Evolutionary conservation across 2,113 vertebrate species (phyloP).

Genomic region (Chionomys nivalis): DNA sequence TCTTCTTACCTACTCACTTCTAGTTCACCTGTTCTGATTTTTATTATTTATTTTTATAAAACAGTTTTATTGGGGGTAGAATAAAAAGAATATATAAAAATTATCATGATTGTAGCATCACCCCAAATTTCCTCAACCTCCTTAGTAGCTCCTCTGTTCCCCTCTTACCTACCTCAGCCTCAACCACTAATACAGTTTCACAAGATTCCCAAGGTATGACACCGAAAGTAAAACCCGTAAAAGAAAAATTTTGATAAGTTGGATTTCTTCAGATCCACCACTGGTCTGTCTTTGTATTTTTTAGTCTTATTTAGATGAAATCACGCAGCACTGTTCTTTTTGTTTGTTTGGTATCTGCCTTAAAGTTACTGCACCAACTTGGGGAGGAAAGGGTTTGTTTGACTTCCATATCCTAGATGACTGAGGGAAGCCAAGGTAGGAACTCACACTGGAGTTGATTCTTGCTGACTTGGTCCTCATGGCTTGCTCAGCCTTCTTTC

Average conservation of each 20-base stretch:
- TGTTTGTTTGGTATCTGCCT: slow-evolving; percentile 23
- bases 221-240: not conserved
- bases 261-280: not conserved
- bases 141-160: not conserved
- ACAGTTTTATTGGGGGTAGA: not conserved
- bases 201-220: not conserved
- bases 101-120: not conserved
- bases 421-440: not conserved
- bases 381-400: not conserved
- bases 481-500: not conserved
- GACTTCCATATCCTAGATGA: not conserved
- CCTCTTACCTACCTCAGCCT: not conserved
- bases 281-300: slow-evolving; percentile 17
- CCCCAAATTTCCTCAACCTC: not conserved
- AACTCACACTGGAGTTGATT: not conserved
- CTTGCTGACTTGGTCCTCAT: not conserved
- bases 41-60: not conserved
- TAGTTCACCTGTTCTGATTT: not conserved
- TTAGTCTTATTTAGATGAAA: not conserved
- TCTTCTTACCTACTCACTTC: not conserved
- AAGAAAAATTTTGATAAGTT: not conserved
- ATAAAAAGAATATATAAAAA: not conserved
- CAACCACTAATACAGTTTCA: not conserved
- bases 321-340: not conserved
- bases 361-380: not conserved